Conservation (phyloP, 2,888 invertebrate genomes). For the Seira sanloemensis region DNA sequence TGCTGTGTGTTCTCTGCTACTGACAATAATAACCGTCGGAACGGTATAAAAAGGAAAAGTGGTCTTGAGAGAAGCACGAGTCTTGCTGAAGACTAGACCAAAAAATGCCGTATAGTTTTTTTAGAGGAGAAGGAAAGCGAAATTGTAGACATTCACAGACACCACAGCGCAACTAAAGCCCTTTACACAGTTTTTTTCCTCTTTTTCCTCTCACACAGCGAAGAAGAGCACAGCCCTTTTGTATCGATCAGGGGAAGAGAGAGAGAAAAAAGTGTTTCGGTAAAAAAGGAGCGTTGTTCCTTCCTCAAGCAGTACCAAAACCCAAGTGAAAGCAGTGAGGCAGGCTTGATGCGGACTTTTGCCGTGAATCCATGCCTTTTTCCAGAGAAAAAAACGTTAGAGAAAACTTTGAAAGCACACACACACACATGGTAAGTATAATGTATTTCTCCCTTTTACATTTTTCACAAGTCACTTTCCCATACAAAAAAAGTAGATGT, state of each 20-base stretch:
- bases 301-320: constrained; percentile 55
- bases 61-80: not conserved
- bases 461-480: too few species aligned
- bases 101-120: not conserved
- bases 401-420: too few species aligned
- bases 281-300: constrained; percentile 54
- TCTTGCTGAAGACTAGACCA: not conserved
- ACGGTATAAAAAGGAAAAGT: not conserved
- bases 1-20: constrained; percentile 28
- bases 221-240: constrained; percentile 42
- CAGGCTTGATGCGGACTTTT: constrained; percentile 58
- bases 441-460: too few species aligned
- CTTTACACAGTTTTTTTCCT: not conserved
- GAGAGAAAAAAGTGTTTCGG: too few species aligned
- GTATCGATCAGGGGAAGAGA: constrained; percentile 55
- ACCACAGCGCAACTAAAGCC: too few species aligned
- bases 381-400: too few species aligned
- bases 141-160: too few species aligned
- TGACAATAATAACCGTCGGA: not conserved
- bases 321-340: constrained; percentile 58
- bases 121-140: not conserved
- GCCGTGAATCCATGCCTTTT: too few species aligned
- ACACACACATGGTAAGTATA: too few species aligned
- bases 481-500: too few species aligned
- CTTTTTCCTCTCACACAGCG: constrained; percentile 11